These are phyloP conservation scores for Mico argentatus DNA, from an alignment of 2,797 vertebrate species.

Conservation along the genomic window DNA sequence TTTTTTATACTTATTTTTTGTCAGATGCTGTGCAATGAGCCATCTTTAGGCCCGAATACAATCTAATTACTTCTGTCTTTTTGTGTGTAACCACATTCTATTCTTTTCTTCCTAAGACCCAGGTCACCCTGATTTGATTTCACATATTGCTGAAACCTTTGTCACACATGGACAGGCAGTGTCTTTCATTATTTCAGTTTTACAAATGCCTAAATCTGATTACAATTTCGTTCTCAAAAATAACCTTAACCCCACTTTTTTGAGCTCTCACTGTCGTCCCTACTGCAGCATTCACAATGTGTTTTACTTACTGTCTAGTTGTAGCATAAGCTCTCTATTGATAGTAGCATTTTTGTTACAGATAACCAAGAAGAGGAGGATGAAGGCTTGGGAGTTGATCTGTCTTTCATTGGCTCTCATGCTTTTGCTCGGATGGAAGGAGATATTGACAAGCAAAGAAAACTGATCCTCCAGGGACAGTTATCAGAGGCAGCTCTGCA, in stretches of 20 bases:
- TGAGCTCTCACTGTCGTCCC: neutral
- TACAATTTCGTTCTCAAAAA: neutral
- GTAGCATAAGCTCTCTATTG: neutral
- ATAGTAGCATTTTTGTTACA: slow-evolving; percentile 75
- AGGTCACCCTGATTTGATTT: neutral
- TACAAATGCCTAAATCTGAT: neutral
- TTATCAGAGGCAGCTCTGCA: slow-evolving; percentile 93
- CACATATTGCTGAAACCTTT: neutral
- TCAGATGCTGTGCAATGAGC: neutral
- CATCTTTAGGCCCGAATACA: neutral
- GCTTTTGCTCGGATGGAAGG: slow-evolving; percentile 98
- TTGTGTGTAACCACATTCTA: neutral
- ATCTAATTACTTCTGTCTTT: neutral
- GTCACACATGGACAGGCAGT: neutral
- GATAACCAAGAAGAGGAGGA: slow-evolving; percentile 88
- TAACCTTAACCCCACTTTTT: neutral
- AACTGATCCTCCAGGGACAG: slow-evolving; percentile 95
- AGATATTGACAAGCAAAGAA: slow-evolving; percentile 96
- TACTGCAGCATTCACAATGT: neutral
- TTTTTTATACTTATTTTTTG: neutral
- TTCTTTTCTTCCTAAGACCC: neutral
- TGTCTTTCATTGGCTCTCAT: slow-evolving; percentile 95
- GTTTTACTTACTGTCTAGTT: neutral
- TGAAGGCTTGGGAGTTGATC: slow-evolving; percentile 90
- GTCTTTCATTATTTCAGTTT: neutral